Percentiles rank a stretch among this genome's conserved stretches.
Conservation (phyloP, 2,797 vertebrate genomes). For the Danionella dracula region DNA sequence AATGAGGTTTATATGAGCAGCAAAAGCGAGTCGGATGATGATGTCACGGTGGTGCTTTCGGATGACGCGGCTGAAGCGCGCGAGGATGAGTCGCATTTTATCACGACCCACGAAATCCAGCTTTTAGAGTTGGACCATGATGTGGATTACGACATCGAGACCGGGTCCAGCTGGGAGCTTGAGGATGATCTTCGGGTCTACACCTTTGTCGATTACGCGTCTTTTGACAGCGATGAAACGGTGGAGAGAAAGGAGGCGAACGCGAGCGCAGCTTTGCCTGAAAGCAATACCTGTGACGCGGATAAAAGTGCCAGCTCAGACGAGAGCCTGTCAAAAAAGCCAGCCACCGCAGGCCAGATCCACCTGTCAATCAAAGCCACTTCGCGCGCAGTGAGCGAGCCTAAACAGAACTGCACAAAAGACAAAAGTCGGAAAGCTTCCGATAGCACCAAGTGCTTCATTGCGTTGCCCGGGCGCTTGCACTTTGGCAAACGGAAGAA, state of each 20-base stretch:
- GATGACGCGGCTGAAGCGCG: conserved; percentile 44
- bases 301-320: conserved; percentile 60
- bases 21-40: conserved; percentile 49
- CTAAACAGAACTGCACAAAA: conserved; percentile 74
- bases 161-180: conserved; percentile 79
- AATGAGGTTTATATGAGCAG: conserved; percentile 43
- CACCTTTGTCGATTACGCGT: conserved; percentile 84
- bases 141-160: conserved; percentile 70
- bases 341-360: conserved; percentile 75
- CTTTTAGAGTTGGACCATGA: conserved; percentile 88
- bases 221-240: conserved; percentile 75
- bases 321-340: conserved; percentile 59
- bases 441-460: conserved; percentile 66
- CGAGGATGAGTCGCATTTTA: conserved; percentile 86
- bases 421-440: conserved; percentile 72
- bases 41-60: conserved; percentile 55
- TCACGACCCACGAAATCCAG: conserved; percentile 93
- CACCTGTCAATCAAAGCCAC: conserved; percentile 92
- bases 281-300: conserved; percentile 64
- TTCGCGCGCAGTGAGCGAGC: conserved; percentile 90
- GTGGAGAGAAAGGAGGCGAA: conserved; percentile 38
- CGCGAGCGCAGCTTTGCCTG: conserved; percentile 65
- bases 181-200: conserved; percentile 83
- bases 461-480: conserved; percentile 76
- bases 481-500: conserved; percentile 70